Evolutionary conservation across 2,113 vertebrate species (phyloP), one percentile per base, ranked within the genome.

Genomic region (Sigmodon hispidus): DNA sequence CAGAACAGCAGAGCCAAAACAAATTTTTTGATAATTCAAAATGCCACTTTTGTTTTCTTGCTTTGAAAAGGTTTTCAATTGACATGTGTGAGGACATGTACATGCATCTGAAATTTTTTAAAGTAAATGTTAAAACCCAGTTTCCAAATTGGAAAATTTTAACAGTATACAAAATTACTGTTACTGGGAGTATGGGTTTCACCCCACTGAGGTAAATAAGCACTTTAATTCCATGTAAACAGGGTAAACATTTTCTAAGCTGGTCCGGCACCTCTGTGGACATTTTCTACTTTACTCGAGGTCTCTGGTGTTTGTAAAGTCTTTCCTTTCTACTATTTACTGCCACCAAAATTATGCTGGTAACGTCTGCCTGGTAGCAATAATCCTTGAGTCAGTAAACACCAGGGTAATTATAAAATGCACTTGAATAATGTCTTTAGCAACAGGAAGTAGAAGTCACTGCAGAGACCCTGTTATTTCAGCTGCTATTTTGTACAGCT

Each of bases 401-500:
- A 92, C 81, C 40, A 96, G 70, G 55, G 89, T 83, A 91, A 86
- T 89, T 95, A 91, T 73, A 93, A 97, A 97, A 95, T 52, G 73
- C 15, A 69, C 21, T 88, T 40, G 29, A 86, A 84, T 91, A 59
- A 89, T 89, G 75, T 93, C 26, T 90, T 93, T 87, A 90, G 26
- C n/a, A n/a, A 61, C 63, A 22, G 52, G 31, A 95, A 81, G 67
- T 65, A 59, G 92, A 94, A 36, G 19, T 59, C 81, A 92, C 19
- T 70, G 0, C 31, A 69, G 29, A 80, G 63, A 85, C 31, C 34
- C 63, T 95, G 34, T 77, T 84, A 96, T 94, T 94, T 91, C 92
- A 61, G 43, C 70, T 70, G 29, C 31, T 79, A n/a, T 50, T 94
- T 95, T 87, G 40, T 77, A 55, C 31, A 21, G 76, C 55, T 94